phyloP scores from a whole-genome alignment of 1,140 invertebrate species.

The Temnothorax curvispinosus region DNA sequence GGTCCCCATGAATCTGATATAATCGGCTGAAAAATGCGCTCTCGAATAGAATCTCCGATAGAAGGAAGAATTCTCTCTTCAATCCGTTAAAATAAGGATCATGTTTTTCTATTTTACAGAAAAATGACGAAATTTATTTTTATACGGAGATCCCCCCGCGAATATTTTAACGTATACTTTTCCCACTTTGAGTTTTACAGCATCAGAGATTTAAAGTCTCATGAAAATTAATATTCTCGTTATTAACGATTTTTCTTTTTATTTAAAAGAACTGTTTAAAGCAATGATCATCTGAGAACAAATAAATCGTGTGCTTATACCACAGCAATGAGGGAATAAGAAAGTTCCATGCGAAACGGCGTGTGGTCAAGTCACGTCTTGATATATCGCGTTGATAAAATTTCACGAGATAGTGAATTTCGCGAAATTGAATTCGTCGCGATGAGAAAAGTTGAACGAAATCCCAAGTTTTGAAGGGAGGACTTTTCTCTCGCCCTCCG shows the following conservation, averaged over 20 bases:
- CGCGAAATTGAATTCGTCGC: conserved; percentile 38
- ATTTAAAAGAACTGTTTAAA: background rate
- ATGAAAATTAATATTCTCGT: conserved; percentile 2
- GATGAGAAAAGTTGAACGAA: conserved; percentile 51
- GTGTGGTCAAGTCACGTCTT: background rate
- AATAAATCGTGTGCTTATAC: background rate
- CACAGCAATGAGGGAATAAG: background rate
- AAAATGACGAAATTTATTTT: background rate
- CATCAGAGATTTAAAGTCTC: too few species aligned
- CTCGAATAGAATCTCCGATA: conserved; percentile 22
- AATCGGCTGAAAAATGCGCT: conserved; percentile 56
- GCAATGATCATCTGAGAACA: background rate
- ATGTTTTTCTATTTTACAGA: background rate
- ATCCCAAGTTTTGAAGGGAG: conserved; percentile 3
- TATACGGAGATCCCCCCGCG: background rate
- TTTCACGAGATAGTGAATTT: conserved; percentile 24
- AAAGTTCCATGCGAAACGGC: background rate
- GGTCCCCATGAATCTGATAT: conserved; percentile 48
- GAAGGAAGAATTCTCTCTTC: background rate
- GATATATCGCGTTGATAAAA: conserved; percentile 39
- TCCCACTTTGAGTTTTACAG: background rate
- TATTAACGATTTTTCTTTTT: background rate
- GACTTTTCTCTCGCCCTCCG: conserved; percentile 4
- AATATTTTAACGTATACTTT: background rate
- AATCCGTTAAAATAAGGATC: background rate